Conservation (phyloP, 2,888 invertebrate species). For the Cremastinae sp. region DNA sequence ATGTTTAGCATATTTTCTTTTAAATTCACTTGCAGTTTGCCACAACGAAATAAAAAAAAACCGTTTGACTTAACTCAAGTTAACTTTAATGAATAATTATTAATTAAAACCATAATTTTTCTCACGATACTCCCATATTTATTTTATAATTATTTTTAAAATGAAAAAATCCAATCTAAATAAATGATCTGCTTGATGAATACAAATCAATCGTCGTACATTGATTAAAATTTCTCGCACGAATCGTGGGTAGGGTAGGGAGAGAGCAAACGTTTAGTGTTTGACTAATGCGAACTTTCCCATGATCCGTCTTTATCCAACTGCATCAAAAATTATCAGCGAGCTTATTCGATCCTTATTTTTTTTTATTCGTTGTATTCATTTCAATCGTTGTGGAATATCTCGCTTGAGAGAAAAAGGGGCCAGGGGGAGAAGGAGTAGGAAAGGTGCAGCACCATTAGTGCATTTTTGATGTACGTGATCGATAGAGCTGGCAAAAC, state of each 20-base stretch:
- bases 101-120: too few relatives aligned
- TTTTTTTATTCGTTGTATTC: constrained; percentile 1
- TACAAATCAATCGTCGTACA: too few relatives aligned
- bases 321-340: constrained; percentile 39
- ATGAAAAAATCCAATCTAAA: background rate
- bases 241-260: too few relatives aligned
- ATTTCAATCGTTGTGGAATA: constrained; percentile 17
- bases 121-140: background rate
- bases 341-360: background rate
- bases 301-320: constrained; percentile 28
- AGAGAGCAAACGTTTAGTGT: constrained; percentile 14
- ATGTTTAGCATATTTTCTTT: too few relatives aligned
- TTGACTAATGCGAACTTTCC: constrained; percentile 40
- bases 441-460: constrained; percentile 55
- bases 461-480: constrained; percentile 49
- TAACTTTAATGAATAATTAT: too few relatives aligned
- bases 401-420: background rate
- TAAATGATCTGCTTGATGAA: background rate
- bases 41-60: too few relatives aligned
- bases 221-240: too few relatives aligned
- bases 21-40: too few relatives aligned
- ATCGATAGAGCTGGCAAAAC: constrained; percentile 44
- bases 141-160: background rate
- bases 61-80: too few relatives aligned
- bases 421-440: background rate